phyloP scores from a whole-genome alignment of 1,140 invertebrate genomes.

The Caenorhabditis brenneri region DNA sequence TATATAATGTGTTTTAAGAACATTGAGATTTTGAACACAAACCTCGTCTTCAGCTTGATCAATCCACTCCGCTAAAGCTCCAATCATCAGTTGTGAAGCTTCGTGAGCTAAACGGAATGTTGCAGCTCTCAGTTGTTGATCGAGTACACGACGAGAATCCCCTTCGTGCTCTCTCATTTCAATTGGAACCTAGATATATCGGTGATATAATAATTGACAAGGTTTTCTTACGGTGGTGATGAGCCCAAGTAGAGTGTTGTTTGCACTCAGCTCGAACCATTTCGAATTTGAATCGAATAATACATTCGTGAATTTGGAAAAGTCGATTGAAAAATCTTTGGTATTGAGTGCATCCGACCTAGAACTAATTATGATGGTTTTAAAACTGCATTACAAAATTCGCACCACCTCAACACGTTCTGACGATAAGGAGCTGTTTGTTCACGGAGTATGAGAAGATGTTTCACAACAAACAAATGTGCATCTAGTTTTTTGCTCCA shows the following conservation, averaged over 20 bases:
- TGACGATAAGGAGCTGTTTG: constrained; percentile 96
- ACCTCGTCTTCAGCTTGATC: constrained; percentile 52
- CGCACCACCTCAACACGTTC: constrained; percentile 43
- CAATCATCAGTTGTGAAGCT: constrained; percentile 16
- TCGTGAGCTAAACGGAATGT: constrained; percentile 32
- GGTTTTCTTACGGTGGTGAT: constrained; percentile 62
- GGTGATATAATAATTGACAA: neutral
- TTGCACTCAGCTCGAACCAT: constrained; percentile 70
- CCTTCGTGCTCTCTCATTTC: constrained; percentile 66
- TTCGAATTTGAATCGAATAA: constrained; percentile 63
- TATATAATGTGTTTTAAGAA: neutral
- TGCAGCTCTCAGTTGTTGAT: constrained; percentile 44
- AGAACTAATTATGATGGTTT: constrained; percentile 7
- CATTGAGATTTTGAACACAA: neutral
- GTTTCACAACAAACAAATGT: constrained; percentile 94
- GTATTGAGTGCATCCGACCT: constrained; percentile 57
- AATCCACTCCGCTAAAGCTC: constrained; percentile 7
- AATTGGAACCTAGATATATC: constrained; percentile 61
- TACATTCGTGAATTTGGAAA: constrained; percentile 61
- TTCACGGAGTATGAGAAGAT: constrained; percentile 91
- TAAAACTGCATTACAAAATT: neutral
- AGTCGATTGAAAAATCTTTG: constrained; percentile 66
- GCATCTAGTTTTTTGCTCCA: constrained; percentile 79
- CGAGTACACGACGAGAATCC: constrained; percentile 67
- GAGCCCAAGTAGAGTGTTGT: constrained; percentile 68